Conservation (phyloP, 2,797 vertebrate species). For the Decapterus maruadsi region DNA sequence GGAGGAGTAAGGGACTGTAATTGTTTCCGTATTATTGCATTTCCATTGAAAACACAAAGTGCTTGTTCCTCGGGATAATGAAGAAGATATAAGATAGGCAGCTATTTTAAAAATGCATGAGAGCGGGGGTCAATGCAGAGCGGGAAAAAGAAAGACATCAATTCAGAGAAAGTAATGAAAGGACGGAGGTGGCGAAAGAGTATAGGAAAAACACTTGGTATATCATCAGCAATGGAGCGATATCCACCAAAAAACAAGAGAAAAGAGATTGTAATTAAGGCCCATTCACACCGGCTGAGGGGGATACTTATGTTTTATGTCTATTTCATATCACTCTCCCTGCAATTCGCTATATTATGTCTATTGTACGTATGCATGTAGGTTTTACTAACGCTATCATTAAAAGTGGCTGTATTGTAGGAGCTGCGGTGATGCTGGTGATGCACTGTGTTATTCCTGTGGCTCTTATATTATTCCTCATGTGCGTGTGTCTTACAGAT, state of each 20-base stretch:
- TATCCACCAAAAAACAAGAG: slow-evolving; percentile 57
- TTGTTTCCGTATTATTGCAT: slow-evolving; percentile 64
- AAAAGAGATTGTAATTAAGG: slow-evolving; percentile 69
- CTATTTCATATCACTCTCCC: slow-evolving; percentile 42
- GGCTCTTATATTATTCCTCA: slow-evolving; percentile 43
- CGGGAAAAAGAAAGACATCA: slow-evolving; percentile 44
- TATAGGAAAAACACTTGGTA: slow-evolving; percentile 10
- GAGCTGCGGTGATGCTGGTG: not conserved
- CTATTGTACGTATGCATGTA: not conserved
- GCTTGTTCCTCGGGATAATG: slow-evolving; percentile 56
- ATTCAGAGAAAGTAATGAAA: slow-evolving; percentile 57
- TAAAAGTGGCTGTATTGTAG: slow-evolving; percentile 31
- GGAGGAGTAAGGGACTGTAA: slow-evolving; percentile 60
- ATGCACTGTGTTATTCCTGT: slow-evolving; percentile 37
- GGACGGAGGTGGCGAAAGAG: slow-evolving; percentile 46
- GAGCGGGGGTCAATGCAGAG: slow-evolving; percentile 49
- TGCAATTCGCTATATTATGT: not conserved
- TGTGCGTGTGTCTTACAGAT: slow-evolving; percentile 50
- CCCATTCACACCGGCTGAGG: slow-evolving; percentile 58
- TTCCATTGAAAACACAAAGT: slow-evolving; percentile 57
- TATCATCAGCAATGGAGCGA: slow-evolving; percentile 39
- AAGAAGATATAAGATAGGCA: slow-evolving; percentile 56
- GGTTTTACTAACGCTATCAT: slow-evolving; percentile 17
- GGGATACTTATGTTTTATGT: slow-evolving; percentile 47
- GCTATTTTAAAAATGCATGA: slow-evolving; percentile 69